Percentiles rank a stretch among this genome's conserved stretches.
These are phyloP conservation scores for Semotilus atromaculatus DNA, from an alignment of 2,797 vertebrate species.

Conservation along the genomic window DNA sequence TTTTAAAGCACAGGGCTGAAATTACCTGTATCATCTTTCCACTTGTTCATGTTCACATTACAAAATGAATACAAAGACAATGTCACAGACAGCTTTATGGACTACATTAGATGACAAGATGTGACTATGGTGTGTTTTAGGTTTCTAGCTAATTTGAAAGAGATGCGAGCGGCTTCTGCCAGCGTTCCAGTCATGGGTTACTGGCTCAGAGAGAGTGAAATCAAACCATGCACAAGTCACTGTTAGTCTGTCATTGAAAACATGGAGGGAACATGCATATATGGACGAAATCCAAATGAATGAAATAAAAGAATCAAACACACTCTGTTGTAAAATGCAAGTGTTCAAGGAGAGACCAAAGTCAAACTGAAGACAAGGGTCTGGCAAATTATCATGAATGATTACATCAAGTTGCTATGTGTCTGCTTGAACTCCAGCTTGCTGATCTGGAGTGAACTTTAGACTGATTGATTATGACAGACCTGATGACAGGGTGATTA, in stretches of 20 bases:
- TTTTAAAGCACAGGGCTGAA: conserved; percentile 16
- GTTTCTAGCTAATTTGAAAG: conserved; percentile 20
- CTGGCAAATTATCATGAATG: conserved; percentile 4
- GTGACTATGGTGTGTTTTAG: not conserved
- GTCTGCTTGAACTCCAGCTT: conserved; percentile 12
- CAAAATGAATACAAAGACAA: conserved; percentile 29
- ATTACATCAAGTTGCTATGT: conserved; percentile 13
- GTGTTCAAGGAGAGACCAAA: conserved; percentile 47
- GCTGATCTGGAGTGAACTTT: conserved; percentile 11
- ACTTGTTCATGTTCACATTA: conserved; percentile 21
- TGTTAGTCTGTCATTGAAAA: conserved; percentile 69
- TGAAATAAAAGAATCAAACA: conserved; percentile 42
- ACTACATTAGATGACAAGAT: conserved; percentile 28
- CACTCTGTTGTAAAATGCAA: conserved; percentile 28
- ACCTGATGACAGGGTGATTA: not conserved
- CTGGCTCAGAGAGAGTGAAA: conserved; percentile 49
- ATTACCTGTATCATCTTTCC: conserved; percentile 11
- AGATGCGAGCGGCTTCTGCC: conserved; percentile 10
- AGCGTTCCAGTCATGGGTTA: conserved; percentile 41
- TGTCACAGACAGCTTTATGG: conserved; percentile 16
- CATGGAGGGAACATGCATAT: conserved; percentile 66
- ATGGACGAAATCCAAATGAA: conserved; percentile 57
- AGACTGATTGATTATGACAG: conserved; percentile 14
- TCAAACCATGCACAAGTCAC: conserved; percentile 67
- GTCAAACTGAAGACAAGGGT: conserved; percentile 25